Percentiles rank a stretch among this genome's conserved stretches.
These are phyloP conservation scores for Sipha flava DNA, from an alignment of 1,140 invertebrate species.

Conservation along the genomic window DNA sequence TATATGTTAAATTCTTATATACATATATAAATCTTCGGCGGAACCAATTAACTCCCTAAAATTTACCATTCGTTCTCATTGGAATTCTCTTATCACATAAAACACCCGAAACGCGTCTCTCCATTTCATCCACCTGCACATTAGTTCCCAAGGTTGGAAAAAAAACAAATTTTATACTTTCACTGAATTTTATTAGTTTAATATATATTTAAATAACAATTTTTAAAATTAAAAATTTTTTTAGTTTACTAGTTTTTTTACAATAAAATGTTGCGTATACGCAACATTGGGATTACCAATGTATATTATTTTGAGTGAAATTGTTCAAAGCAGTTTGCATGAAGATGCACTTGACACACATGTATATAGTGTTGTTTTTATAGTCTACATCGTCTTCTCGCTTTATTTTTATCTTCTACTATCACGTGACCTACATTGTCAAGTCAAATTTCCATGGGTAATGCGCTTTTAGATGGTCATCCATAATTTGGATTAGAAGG, in stretches of 20 bases:
- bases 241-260: background rate
- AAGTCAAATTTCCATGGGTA: background rate
- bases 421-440: background rate
- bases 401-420: conserved; percentile 6
- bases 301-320: background rate
- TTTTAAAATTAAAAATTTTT: no score
- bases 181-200: no score
- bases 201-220: no score
- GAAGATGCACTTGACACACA: background rate
- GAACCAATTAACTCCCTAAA: no score
- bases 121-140: no score
- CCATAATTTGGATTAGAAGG: background rate
- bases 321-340: background rate
- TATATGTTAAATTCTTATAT: no score
- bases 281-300: background rate
- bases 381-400: background rate
- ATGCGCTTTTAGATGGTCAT: background rate
- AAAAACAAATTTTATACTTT: no score
- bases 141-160: background rate
- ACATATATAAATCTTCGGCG: no score
- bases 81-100: no score
- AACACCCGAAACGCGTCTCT: no score
- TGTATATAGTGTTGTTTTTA: conserved; percentile 3
- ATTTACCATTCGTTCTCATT: no score
- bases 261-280: background rate